phyloP scores from a whole-genome alignment of 92 coral and sea anemone species.

The Epizoanthus stellaris region DNA sequence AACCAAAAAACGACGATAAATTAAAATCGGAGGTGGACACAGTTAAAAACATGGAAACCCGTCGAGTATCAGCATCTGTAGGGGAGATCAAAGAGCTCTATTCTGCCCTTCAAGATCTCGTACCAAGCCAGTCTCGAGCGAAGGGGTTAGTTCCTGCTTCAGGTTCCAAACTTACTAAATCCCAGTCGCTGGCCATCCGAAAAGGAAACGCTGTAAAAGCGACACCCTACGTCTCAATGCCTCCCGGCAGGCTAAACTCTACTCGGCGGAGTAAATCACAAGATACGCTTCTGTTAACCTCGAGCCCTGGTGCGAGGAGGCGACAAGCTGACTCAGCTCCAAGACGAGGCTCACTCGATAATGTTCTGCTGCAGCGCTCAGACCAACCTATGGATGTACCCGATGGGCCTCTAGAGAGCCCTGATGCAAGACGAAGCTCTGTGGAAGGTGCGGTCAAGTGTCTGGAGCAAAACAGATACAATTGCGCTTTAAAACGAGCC shows the following conservation, averaged over 20 bases:
- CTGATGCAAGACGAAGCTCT: slow-evolving; percentile 24
- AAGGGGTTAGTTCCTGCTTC: neutral
- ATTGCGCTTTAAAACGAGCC: slow-evolving; percentile 13
- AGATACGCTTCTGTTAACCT: slow-evolving; percentile 9
- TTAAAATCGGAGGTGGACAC: slow-evolving; percentile 41
- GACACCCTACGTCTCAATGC: slow-evolving; percentile 5
- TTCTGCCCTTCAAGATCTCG: slow-evolving; percentile 84
- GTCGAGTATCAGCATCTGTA: slow-evolving; percentile 82
- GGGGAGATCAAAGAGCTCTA: slow-evolving; percentile 73
- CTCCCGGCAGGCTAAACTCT: neutral
- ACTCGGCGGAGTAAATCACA: slow-evolving; percentile 42
- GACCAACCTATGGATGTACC: neutral
- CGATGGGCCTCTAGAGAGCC: slow-evolving; percentile 10
- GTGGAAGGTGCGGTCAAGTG: slow-evolving; percentile 36
- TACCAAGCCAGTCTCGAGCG: slow-evolving; percentile 53
- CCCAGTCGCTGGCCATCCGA: slow-evolving; percentile 33
- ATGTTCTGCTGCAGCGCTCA: slow-evolving; percentile 14
- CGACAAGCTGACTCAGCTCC: slow-evolving; percentile 14
- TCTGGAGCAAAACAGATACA: slow-evolving; percentile 27
- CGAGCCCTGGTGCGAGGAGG: slow-evolving; percentile 1
- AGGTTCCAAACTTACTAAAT: slow-evolving; percentile 29
- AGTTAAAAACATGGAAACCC: slow-evolving; percentile 43
- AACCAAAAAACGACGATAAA: slow-evolving; percentile 1
- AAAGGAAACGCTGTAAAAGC: slow-evolving; percentile 4
- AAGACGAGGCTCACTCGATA: slow-evolving; percentile 36